Base-by-base conservation (phyloP, 2,888 invertebrate species). In the Agrochola macilenta region DNA sequence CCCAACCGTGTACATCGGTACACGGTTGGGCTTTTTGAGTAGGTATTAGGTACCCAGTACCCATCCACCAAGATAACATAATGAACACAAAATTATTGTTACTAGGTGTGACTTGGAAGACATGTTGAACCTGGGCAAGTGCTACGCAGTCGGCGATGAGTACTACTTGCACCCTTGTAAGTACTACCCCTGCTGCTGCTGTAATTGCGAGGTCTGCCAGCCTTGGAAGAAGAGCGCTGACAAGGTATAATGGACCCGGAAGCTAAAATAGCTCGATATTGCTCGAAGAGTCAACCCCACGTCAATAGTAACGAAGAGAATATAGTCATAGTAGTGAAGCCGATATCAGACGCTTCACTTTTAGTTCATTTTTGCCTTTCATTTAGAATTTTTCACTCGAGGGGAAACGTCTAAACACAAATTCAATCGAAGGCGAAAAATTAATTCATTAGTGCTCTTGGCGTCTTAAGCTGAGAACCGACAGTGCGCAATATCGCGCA, bases 61-160 rank as follows among this genome's bases (percentile, higher is more conserved):
- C 57, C 57, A 58, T 26, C 30, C 35, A 35, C 4, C 20, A 9
- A 57, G 58, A 58, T 26, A 20, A 57, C 11, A n/a, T n/a, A 69
- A 39, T 58, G 0, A 17, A 68, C 20, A 20, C 23, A 12, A n/a
- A 17, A 30, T 72, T 60, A 64, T 69, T 82, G 20, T 79, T 72
- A 46, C 2, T 87, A 96, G 96, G 74, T 93, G 93, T 75, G 95
- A 96, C 61, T 87, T 96, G 4, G 92, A 94, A 84, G 96, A 96
- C 78, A 94, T 94, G 93, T 72, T 96, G 78, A 94, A 93, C 83
- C 87, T 96, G 57, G 96, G 96, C 26, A 92, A 93, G 0, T 95
- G 96, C 74, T 93, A 93, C 82, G 96, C 96, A 0, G 78, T 92
- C 2, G 96, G 96, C 4, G 95, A 96, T 26, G 95, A 95, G 46